These are phyloP conservation scores for Lasioglossum oenotherae DNA, from an alignment of 2,888 invertebrate species.

Conservation along the genomic window DNA sequence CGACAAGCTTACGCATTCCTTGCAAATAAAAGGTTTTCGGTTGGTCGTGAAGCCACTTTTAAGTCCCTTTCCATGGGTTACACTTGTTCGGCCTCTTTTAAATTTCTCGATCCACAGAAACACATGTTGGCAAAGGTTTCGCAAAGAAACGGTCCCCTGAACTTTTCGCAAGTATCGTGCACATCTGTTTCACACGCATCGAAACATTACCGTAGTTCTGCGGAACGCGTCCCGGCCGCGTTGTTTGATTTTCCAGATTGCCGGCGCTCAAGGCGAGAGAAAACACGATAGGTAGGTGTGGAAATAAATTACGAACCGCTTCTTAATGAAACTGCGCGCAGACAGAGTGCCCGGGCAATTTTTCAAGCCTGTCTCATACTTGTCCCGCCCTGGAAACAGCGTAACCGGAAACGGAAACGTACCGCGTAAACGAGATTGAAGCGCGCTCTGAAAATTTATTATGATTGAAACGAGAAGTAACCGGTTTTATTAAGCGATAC, in stretches of 20 bases:
- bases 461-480: constrained; percentile 5
- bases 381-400: constrained; percentile 57
- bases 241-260: constrained; percentile 38
- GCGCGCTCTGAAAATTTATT: neutral
- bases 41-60: no score
- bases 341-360: constrained; percentile 68
- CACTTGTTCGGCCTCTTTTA: no score
- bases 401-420: constrained; percentile 41
- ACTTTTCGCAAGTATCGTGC: neutral
- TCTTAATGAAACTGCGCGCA: constrained; percentile 77
- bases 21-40: no score
- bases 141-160: neutral
- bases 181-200: neutral
- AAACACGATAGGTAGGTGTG: constrained; percentile 52
- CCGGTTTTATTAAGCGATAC: constrained; percentile 3
- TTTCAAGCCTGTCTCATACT: constrained; percentile 78
- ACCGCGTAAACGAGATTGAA: constrained; percentile 39
- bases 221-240: no score
- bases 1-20: no score
- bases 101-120: no score
- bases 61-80: no score
- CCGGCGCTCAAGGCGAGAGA: neutral
- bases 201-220: neutral
- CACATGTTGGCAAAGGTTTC: neutral
- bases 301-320: constrained; percentile 78